Conservation (phyloP, 53 echinoderm and acorn worm species). For the Mesocentrotus franciscanus region DNA sequence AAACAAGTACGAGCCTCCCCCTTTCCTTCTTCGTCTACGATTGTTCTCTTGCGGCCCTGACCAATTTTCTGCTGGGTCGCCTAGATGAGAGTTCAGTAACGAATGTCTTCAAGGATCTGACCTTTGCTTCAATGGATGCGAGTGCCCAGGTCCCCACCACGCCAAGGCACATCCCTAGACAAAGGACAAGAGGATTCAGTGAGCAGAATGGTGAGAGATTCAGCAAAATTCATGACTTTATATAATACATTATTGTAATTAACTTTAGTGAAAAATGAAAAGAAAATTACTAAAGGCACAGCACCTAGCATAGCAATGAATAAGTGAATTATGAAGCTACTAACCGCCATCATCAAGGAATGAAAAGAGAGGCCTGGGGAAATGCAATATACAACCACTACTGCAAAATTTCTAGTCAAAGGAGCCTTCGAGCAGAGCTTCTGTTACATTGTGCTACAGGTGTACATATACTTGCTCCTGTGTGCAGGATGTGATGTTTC, state of each 20-base stretch:
- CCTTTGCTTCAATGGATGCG: slow-evolving; percentile 76
- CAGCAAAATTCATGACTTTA: background rate
- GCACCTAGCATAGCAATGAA: too few relatives aligned
- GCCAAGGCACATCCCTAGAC: slow-evolving; percentile 11
- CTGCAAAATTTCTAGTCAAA: too few relatives aligned
- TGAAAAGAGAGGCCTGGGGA: too few relatives aligned
- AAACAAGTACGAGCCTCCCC: slow-evolving; percentile 10
- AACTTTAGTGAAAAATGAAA: too few relatives aligned
- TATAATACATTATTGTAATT: too few relatives aligned
- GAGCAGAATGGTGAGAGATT: slow-evolving; percentile 61
- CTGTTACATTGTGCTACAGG: too few relatives aligned
- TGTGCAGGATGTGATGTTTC: background rate
- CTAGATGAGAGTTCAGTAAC: slow-evolving; percentile 53
- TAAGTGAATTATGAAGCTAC: too few relatives aligned
- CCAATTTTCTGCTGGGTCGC: slow-evolving; percentile 74
- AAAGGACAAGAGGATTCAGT: slow-evolving; percentile 49
- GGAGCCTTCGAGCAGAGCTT: too few relatives aligned
- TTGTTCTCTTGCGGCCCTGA: slow-evolving; percentile 83
- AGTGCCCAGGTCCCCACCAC: slow-evolving; percentile 59
- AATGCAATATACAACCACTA: too few relatives aligned
- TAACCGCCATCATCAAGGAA: too few relatives aligned
- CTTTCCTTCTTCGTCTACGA: slow-evolving; percentile 94
- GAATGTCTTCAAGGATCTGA: slow-evolving; percentile 85
- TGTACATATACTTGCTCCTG: background rate
- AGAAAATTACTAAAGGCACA: too few relatives aligned